Percentiles rank a stretch among this genome's conserved stretches.
These are phyloP conservation scores for Columba livia DNA, from an alignment of 2,113 vertebrate genomes.

Conservation along the genomic window DNA sequence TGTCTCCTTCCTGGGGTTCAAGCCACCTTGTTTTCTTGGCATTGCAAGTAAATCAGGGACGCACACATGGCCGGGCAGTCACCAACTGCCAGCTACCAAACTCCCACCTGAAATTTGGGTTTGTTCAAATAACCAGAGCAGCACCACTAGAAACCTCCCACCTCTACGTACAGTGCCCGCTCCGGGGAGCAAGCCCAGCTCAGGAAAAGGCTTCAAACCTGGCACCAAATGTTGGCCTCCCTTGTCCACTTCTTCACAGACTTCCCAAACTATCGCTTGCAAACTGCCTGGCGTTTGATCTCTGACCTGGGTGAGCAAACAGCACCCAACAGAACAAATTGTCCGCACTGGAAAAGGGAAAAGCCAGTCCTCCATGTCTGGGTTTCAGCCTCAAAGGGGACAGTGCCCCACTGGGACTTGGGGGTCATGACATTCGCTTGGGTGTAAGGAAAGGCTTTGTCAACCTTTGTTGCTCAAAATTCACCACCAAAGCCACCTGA, in stretches of 20 bases:
- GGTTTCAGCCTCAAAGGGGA: not conserved
- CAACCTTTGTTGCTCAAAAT: accelerated
- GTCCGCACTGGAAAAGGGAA: not conserved
- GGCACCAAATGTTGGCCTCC: not conserved
- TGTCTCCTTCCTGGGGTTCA: not conserved
- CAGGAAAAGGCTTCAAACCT: not conserved
- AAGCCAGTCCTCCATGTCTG: not conserved
- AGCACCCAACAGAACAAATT: not conserved
- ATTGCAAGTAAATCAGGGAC: accelerated
- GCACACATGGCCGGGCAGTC: not conserved
- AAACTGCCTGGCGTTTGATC: not conserved
- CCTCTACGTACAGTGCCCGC: not conserved
- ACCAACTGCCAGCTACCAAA: not conserved
- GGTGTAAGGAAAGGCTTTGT: not conserved
- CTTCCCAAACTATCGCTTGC: not conserved
- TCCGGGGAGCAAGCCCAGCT: not conserved
- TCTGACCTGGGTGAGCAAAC: conserved; percentile 5
- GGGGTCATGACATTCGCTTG: not conserved
- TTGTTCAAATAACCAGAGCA: not conserved
- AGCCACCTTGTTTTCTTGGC: not conserved
- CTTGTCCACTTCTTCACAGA: not conserved
- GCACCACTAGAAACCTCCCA: not conserved
- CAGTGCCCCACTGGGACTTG: not conserved
- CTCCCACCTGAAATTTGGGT: not conserved
- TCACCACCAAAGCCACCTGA: not conserved